Evolutionary conservation across 2,797 vertebrate species (phyloP), one percentile per base, ranked within the genome.

Genomic region (Sebastes iracundus): DNA sequence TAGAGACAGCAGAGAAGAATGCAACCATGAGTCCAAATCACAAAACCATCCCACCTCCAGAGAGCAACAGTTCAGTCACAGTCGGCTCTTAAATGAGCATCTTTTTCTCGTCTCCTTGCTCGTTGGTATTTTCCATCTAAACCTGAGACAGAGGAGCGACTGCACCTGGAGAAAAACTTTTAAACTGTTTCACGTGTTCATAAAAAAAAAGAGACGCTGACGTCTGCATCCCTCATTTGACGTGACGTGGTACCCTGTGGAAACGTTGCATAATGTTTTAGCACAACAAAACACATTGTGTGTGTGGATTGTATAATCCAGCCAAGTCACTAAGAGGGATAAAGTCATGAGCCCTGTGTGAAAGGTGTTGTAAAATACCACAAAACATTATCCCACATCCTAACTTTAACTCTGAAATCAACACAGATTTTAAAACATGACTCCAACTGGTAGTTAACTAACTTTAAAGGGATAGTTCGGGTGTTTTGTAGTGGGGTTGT

Each of bases 171-270:
- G 87, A 68, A 13, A 86, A 22, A 33, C 65, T n/a, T 70, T 85
- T 84, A 90, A 92, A 88, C 83, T 69, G 49, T 88, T 90, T 87
- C 90, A 88, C 84, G 82, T 87, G 89, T 76, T 81, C 75, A 33
- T 84, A 81, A 87, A 8, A 23, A 46, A 27, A 22, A 33, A 9
- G 32, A 77, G 56, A 62, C 23, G 56, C 80, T 75, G 78, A 89
- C 74, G 83, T 85, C 81, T 81, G 86, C 73, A 55, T 68, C 79
- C 60, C 75, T 87, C 61, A 60, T 67, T 77, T 58, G 69, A 77
- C 22, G 4, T 46, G 9, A 77, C 2, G 4, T 23, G 33, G 12
- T 55, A 61, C 75, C 53, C 67, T 30, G 52, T 28, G 82, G 85
- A 20, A 67, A 22, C 2, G 79, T 56, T 84, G 55, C 81, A 65